phyloP scores from a whole-genome alignment of 2,113 vertebrate genomes.

The Toxotes chatareus region DNA sequence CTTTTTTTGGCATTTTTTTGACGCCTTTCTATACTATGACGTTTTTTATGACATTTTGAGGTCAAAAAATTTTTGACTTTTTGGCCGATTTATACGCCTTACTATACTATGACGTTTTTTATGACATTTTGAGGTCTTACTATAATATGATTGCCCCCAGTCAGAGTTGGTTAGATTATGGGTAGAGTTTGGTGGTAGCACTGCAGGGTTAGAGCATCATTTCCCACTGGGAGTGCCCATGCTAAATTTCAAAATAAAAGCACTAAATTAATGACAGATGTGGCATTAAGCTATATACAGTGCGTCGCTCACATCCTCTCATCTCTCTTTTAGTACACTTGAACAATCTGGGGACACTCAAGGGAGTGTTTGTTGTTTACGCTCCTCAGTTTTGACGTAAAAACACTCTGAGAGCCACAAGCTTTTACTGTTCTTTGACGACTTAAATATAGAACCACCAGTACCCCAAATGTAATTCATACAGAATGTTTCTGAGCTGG shows the following conservation, averaged over 20 bases:
- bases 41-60: too few relatives aligned
- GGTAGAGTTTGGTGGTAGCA: constrained; percentile 12
- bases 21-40: too few relatives aligned
- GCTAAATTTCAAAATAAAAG: constrained; percentile 64
- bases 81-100: too few relatives aligned
- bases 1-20: too few relatives aligned
- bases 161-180: not conserved
- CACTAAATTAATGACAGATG: constrained; percentile 56
- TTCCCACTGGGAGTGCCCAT: constrained; percentile 35
- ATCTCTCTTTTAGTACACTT: constrained; percentile 46
- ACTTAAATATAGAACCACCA: not conserved
- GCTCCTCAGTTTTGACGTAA: constrained; percentile 21
- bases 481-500: not conserved
- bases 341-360: constrained; percentile 48
- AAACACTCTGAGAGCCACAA: constrained; percentile 29
- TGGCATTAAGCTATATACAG: constrained; percentile 32
- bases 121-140: too few relatives aligned
- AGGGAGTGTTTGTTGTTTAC: constrained; percentile 34
- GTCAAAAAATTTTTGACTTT: too few relatives aligned
- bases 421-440: constrained; percentile 29
- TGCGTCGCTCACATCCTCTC: constrained; percentile 1
- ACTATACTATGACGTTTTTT: too few relatives aligned
- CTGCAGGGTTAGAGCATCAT: constrained; percentile 38
- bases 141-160: too few relatives aligned
- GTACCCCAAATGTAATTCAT: not conserved